phyloP scores from a whole-genome alignment of 2,113 vertebrate genomes.

The Gallinago undulata region DNA sequence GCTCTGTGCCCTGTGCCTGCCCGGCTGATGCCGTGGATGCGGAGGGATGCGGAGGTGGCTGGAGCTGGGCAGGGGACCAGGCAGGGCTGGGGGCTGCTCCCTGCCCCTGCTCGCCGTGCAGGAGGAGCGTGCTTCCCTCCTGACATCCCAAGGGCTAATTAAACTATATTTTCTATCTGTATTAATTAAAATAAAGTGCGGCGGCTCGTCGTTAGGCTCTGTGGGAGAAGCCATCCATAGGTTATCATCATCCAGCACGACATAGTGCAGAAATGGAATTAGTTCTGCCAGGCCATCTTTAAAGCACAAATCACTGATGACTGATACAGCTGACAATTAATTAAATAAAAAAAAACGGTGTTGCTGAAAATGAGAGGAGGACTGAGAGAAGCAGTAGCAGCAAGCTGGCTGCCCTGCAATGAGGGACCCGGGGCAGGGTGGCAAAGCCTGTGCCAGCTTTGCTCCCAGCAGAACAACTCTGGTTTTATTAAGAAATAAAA shows the following conservation, averaged over 20 bases:
- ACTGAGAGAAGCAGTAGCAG: not conserved
- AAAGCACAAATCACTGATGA: constrained; percentile 14
- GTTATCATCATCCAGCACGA: constrained; percentile 24
- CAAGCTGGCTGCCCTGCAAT: not conserved
- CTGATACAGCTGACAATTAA: constrained; percentile 12
- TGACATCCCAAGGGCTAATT: constrained; percentile 2
- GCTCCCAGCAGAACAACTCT: fast-evolving
- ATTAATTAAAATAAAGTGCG: constrained; percentile 64
- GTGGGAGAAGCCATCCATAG: constrained; percentile 9
- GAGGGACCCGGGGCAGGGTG: not conserved
- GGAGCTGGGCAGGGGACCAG: not conserved
- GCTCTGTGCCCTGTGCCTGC: not conserved
- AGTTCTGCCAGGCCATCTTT: constrained; percentile 33
- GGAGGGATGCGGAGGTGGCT: fast-evolving
- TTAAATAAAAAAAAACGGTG: not conserved
- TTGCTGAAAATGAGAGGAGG: fast-evolving
- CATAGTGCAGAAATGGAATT: not conserved
- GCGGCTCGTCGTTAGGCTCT: not conserved
- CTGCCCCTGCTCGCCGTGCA: not conserved
- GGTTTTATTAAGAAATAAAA: not conserved
- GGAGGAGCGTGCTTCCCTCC: not conserved
- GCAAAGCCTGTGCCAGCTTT: not conserved
- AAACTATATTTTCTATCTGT: constrained; percentile 44
- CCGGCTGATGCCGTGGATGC: not conserved
- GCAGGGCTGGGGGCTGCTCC: not conserved